Evolutionary conservation across 2,113 vertebrate species (phyloP), one percentile per base, ranked within the genome.

Genomic region (Urocitellus parryii): DNA sequence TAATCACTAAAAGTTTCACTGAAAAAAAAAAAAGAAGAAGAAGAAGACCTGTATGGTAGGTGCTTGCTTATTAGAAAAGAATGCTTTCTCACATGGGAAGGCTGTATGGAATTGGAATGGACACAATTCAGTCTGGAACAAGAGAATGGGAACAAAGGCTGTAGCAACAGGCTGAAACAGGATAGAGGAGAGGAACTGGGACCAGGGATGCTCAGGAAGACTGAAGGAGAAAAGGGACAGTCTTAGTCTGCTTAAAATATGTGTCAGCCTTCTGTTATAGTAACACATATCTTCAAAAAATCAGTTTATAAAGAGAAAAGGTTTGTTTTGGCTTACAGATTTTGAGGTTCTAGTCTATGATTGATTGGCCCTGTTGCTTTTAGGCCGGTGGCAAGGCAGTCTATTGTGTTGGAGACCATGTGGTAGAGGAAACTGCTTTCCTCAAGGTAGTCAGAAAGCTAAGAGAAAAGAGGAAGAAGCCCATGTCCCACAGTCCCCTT

Each of bases 91-190:
- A 2, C 18, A 7, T 2, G n/a, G 53, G 27, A 12, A n/a, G 32
- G 32, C 56, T 10, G 0, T 18, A 2, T 0, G 2, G 56, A 9
- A 25, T 13, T 42, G 67, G 10, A 20, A 29, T 22, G 32, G 45
- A n/a, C 53, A 3, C 8, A 4, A 0, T 78, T 22, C 65, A 9
- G 20, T 3, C 1, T 0, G 83, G 25, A 20, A 20, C 20, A 61
- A n/a, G 61, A 25, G 5, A 0, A 0, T 3, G 9, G n/a, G 8
- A 37, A 24, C 20, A 48, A 27, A 10, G 1, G 18, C 25, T 8
- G 16, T 7, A 42, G 32, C 27, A 16, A 37, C 0, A 5, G 72
- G 37, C 34, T 53, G 25, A 61, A 37, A 27, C 8, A 22, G 20
- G 53, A 67, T 37, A 70, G 45, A 63, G 9, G 12, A 25, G 4